Conservation (phyloP, 2,113 vertebrate genomes). For the Mormoops blainvillei region DNA sequence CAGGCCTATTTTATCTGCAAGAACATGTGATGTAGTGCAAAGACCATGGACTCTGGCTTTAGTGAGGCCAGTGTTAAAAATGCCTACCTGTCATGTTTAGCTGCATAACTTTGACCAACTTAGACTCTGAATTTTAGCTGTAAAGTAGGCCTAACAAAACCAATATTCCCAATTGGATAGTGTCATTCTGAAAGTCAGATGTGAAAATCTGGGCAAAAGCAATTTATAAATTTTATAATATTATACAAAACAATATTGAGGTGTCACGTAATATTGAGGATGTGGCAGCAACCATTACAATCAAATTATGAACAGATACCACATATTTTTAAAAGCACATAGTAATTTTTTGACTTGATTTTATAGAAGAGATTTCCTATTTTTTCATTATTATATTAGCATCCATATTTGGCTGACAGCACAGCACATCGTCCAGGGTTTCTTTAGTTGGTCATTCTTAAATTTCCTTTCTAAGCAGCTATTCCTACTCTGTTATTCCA, state of each 20-base stretch:
- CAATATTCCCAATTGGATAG: neutral
- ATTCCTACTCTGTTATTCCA: neutral
- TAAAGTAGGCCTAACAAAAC: neutral
- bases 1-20: neutral
- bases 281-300: too few species aligned
- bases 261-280: too few species aligned
- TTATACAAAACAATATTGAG: neutral
- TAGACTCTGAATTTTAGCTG: neutral
- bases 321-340: neutral
- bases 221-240: neutral
- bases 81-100: neutral
- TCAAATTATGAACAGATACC: neutral
- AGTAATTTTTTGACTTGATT: neutral
- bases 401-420: neutral
- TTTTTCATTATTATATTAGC: neutral
- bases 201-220: neutral
- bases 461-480: neutral
- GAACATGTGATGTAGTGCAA: neutral
- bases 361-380: neutral
- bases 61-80: neutral
- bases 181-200: neutral
- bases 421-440: neutral
- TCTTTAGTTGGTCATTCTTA: neutral
- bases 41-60: neutral
- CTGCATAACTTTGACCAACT: neutral